Base-by-base conservation (phyloP, 2,888 invertebrate species). In the Agonopterix heracliana region DNA sequence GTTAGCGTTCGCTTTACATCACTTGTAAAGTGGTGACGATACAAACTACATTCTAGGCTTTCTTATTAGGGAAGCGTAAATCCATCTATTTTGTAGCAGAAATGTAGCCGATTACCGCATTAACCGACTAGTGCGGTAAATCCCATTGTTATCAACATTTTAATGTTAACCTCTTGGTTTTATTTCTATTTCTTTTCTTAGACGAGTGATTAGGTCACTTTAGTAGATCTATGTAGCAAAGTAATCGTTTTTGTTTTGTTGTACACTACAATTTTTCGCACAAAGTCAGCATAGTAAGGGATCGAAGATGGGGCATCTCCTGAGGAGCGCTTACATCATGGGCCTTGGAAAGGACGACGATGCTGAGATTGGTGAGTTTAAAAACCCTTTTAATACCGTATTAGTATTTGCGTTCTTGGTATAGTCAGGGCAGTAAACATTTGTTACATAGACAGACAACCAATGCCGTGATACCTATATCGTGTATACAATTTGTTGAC, bases 101-200 rank as follows among this genome's bases (percentile, higher is more conserved):
- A 69, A 88, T 88, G 88, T 88, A 88, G 88, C 83, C 87, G 60
- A 62, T 72, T 77, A 77, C 55, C 7, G 66, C 59, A 59, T 63
- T 47, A 57, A 68, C 87, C 87, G 87, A 86, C 86, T 77, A 59
- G 81, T 63, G 85, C 87, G 87, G 88, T 85, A 73, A 64, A 65
- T 61, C 58, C 57, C 59, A 59, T 55, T 59, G 42, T 50, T 46
- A 48, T 60, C 55, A 60, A 58, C 52, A 54, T 59, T 26, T 49
- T 52, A 48, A 53, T 52, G 56, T 59, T 51, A 60, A 49, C 55
- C 48, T 61, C 62, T 56, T 64, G 59, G 54, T 49, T 59, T 51
- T 56, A 54, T 59, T 59, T 53, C 26, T 52, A 43, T 61, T 57
- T 58, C 61, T 60, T 38, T 57, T 57, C 45, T 49, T 47, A 52